These are phyloP conservation scores for Riptortus pedestris DNA, from an alignment of 1,140 invertebrate genomes.

Conservation along the genomic window DNA sequence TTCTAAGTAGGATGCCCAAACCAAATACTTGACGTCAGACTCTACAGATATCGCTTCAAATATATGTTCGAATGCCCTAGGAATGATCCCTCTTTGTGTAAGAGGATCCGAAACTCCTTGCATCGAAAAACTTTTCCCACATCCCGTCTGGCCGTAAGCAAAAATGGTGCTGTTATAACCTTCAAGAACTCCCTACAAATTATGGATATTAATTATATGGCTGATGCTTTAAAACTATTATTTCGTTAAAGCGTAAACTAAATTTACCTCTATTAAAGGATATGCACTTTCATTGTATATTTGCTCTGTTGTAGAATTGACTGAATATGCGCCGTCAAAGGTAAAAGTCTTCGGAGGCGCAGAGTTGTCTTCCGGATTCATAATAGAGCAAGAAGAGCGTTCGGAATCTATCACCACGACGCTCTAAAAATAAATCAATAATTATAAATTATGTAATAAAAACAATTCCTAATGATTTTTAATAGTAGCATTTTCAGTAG, in stretches of 20 bases:
- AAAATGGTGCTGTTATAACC: constrained; percentile 82
- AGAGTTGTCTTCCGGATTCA: constrained; percentile 46
- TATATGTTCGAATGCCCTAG: constrained; percentile 78
- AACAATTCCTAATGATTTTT: too few species aligned
- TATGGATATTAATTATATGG: background rate
- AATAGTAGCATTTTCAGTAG: too few species aligned
- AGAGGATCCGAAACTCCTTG: constrained; percentile 51
- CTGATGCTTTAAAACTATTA: background rate
- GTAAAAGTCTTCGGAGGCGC: constrained; percentile 60
- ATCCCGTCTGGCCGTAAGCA: constrained; percentile 81
- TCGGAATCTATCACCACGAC: constrained; percentile 58
- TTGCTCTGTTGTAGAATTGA: constrained; percentile 43
- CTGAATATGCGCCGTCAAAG: constrained; percentile 55
- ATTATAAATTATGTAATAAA: too few species aligned
- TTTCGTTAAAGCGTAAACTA: background rate
- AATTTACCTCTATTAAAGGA: constrained; percentile 51
- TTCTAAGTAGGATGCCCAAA: constrained; percentile 84
- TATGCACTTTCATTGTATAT: constrained; percentile 64
- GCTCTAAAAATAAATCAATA: constrained; percentile 52
- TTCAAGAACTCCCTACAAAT: constrained; percentile 62
- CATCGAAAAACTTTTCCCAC: constrained; percentile 74
- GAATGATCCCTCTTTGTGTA: constrained; percentile 63
- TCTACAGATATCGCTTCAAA: constrained; percentile 83
- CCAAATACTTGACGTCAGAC: constrained; percentile 70
- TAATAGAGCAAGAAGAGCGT: constrained; percentile 46